Evolutionary conservation across 2,113 vertebrate species (phyloP).

Genomic region (Amblyopsis rosae): DNA sequence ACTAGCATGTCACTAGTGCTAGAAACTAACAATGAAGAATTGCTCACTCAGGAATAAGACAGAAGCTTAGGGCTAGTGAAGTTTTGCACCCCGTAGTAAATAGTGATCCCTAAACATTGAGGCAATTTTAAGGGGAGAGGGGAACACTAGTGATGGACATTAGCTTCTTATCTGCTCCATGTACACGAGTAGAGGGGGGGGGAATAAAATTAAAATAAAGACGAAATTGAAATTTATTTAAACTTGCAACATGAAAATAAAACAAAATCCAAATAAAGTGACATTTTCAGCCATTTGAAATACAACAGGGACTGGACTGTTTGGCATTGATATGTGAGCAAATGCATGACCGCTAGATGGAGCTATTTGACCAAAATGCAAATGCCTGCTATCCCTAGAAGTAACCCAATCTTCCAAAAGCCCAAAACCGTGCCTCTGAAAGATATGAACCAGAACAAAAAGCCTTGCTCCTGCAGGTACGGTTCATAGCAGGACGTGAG

Average conservation of each 20-base stretch:
- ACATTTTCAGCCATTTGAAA: slow-evolving; percentile 68
- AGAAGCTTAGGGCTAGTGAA: slow-evolving; percentile 45
- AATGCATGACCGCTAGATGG: slow-evolving; percentile 34
- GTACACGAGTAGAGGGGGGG: slow-evolving; percentile 34
- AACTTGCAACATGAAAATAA: slow-evolving; percentile 22
- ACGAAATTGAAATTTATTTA: slow-evolving; percentile 45
- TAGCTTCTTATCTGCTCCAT: slow-evolving; percentile 53
- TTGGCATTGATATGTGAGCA: slow-evolving; percentile 62
- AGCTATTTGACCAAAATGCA: slow-evolving; percentile 50
- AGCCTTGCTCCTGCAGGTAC: slow-evolving; percentile 39
- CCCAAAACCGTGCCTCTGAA: slow-evolving; percentile 65
- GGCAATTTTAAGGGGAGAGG: slow-evolving; percentile 38
- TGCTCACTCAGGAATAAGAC: slow-evolving; percentile 49
- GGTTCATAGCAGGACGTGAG: slow-evolving; percentile 37
- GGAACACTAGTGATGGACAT: slow-evolving; percentile 61
- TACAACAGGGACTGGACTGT: slow-evolving; percentile 52
- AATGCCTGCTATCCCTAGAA: slow-evolving; percentile 23
- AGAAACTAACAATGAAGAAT: slow-evolving; percentile 66
- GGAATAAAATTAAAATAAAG: slow-evolving; percentile 39
- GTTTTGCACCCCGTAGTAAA: slow-evolving; percentile 38
- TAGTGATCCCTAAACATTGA: slow-evolving; percentile 51
- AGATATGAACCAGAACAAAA: slow-evolving; percentile 39
- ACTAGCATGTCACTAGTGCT: slow-evolving; percentile 72
- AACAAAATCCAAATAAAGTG: slow-evolving; percentile 51
- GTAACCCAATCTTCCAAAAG: slow-evolving; percentile 51